Evolutionary conservation across 2,797 vertebrate genomes (phyloP), one percentile per base, ranked within the genome.

Genomic region (Notolepis coatsorum): DNA sequence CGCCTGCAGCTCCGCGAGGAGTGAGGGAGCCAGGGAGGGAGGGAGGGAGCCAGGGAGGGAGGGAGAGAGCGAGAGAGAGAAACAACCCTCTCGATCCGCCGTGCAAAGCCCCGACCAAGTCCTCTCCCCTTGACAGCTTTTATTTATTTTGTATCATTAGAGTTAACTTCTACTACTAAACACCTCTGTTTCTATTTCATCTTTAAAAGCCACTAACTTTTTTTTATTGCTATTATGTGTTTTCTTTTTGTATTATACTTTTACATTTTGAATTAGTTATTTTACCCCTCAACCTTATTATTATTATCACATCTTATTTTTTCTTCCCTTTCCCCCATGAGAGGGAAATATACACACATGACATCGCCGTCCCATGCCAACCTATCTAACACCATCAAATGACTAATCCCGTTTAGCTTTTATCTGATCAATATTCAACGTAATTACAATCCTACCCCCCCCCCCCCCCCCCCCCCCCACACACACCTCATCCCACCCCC

Each of bases 1-100:
- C 95, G 95, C 90, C 91, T 99, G 91, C 96, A 99, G 93, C 94
- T 99, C 78, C 95, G 95, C 28, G 97, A 99, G 91, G 97, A 99
- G 94, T 99, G 94, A 96, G 77, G 59, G 80, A 74, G 81, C 17
- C 12, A 25, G 30, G 23, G 43, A 38, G 31, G 10, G 43, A 59
- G n/a, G n/a, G 43, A 25, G 49, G 30, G 12, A 33, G 80, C 69
- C 30, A 68, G 79, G 69, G 69, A 63, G 82, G 67, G 79, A 51
- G 73, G 76, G 71, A 73, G 71, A 63, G 65, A 76, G 73, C 70
- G 71, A 66, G 43, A 51, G 73, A 80, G 66, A 73, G 53, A 37
- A 75, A 54, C 60, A 43, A 71, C 71, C 76, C 81, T 84, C 51
- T 79, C 83, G 79, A 82, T 70, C 75, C 67, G 60, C 23, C 79